Percentiles rank a stretch among this genome's conserved stretches.
Evolutionary conservation across 2,113 vertebrate genomes (phyloP).

Genomic region (Irena cyanogastra): DNA sequence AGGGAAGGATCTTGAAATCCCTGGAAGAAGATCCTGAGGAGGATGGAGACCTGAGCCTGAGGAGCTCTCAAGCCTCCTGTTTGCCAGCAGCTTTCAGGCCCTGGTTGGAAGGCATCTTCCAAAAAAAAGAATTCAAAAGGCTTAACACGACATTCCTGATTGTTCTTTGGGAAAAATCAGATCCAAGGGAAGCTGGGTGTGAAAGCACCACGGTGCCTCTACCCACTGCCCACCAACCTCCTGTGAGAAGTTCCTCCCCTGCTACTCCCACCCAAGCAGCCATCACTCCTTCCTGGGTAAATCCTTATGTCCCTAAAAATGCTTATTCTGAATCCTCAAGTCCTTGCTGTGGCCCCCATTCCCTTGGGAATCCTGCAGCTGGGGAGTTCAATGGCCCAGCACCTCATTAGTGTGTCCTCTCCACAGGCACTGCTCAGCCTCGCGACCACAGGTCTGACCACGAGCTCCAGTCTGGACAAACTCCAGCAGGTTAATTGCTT

Average conservation of each 20-base stretch:
- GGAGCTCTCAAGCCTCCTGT: neutral
- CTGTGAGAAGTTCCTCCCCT: neutral
- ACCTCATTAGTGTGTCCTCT: neutral
- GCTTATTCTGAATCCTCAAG: neutral
- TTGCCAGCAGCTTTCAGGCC: neutral
- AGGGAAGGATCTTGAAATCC: neutral
- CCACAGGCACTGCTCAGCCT: neutral
- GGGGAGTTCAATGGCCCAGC: neutral
- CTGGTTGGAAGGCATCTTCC: neutral
- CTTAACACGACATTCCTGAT: rapidly evolving
- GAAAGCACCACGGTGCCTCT: neutral
- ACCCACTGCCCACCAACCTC: neutral
- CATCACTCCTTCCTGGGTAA: neutral
- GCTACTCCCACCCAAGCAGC: neutral
- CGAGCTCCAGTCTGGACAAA: neutral
- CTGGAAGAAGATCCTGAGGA: neutral
- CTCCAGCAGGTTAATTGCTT: neutral
- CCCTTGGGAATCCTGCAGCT: neutral
- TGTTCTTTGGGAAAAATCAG: neutral
- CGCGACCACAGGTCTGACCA: neutral
- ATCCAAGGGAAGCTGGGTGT: neutral
- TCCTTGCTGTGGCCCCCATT: neutral
- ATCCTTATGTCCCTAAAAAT: neutral
- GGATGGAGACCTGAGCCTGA: neutral
- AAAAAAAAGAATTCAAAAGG: neutral